A percentile compares a stretch with the other conserved stretches of the same genome.
phyloP scores from a whole-genome alignment of 2,113 vertebrate genomes.

The Laticauda laticaudata region DNA sequence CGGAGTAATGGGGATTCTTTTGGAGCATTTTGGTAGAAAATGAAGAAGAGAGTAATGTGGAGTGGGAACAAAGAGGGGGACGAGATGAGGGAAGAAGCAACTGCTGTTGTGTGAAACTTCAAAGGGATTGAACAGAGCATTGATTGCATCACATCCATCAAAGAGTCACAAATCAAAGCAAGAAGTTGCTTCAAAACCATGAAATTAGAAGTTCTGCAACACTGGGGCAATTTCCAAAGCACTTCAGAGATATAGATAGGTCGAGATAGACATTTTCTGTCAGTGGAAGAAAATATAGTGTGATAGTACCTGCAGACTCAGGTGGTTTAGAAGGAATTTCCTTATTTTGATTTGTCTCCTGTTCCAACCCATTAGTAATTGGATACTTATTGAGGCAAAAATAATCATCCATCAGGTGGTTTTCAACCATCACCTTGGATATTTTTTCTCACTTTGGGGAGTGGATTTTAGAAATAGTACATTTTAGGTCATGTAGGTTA shows the following conservation, averaged over 20 bases:
- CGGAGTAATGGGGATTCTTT: neutral
- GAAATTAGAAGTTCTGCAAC: neutral
- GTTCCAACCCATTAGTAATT: neutral
- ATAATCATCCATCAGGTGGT: neutral
- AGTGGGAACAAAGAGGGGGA: neutral
- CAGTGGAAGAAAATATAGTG: neutral
- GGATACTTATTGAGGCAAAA: neutral
- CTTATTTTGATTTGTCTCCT: neutral
- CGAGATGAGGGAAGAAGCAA: neutral
- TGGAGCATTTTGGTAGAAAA: neutral
- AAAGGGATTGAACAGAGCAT: neutral
- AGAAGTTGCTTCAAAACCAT: neutral
- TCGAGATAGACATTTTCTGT: neutral
- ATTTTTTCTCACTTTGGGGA: neutral
- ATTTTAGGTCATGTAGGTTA: neutral
- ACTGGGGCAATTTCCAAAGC: neutral
- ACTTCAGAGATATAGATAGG: neutral
- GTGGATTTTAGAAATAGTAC: neutral
- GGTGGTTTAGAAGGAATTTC: neutral
- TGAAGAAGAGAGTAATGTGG: neutral
- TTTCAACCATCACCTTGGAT: neutral
- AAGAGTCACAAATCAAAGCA: neutral
- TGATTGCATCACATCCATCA: neutral
- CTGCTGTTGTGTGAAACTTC: neutral
- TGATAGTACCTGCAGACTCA: neutral